phyloP scores from a whole-genome alignment of 2,113 vertebrate species.

The Rhabdornis inornatus region DNA sequence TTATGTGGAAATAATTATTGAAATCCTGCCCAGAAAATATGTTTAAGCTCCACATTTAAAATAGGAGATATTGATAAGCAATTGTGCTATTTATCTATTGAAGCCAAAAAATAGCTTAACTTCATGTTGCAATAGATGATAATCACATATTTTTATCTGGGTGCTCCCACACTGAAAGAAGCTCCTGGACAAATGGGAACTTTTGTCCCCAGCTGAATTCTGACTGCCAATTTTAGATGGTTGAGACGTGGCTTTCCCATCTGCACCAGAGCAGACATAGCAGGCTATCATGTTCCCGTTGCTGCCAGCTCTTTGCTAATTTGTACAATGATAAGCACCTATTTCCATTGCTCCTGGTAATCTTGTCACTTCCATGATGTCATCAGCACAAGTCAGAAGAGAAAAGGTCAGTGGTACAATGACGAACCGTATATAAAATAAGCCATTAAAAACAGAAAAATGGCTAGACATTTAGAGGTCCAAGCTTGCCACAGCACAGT shows the following conservation, averaged over 20 bases:
- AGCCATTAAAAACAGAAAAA: constrained; percentile 49
- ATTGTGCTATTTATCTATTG: neutral
- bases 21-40: neutral
- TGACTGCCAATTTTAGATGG: neutral
- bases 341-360: constrained; percentile 31
- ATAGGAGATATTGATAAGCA: neutral
- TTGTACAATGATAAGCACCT: constrained; percentile 39
- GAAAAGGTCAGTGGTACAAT: constrained; percentile 49
- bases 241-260: neutral
- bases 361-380: constrained; percentile 47
- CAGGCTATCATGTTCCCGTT: neutral
- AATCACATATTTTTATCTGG: neutral
- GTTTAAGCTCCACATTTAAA: neutral
- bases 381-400: constrained; percentile 32
- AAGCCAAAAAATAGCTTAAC: neutral
- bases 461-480: neutral
- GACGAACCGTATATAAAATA: constrained; percentile 25
- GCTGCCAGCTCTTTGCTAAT: constrained; percentile 49
- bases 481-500: neutral
- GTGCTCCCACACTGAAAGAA: neutral
- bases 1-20: neutral
- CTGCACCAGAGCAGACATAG: neutral
- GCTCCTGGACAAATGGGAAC: neutral
- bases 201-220: neutral
- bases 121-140: neutral